Conservation (phyloP, 2,113 vertebrate genomes). For the Psettodes erumei region DNA sequence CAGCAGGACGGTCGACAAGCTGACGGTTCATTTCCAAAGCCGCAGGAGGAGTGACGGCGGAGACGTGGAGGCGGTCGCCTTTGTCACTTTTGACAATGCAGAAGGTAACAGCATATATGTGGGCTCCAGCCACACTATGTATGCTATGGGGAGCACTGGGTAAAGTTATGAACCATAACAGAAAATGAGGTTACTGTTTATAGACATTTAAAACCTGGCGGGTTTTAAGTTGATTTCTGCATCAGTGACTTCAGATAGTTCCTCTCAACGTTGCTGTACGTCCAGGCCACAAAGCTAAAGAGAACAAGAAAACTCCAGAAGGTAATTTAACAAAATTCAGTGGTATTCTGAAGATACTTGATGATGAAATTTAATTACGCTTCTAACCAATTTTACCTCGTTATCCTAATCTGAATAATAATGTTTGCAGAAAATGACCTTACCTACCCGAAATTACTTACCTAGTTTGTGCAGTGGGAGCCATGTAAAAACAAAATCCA, state of each 20-base stretch:
- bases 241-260: neutral
- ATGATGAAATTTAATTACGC: too few relatives aligned
- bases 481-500: neutral
- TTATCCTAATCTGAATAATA: neutral
- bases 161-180: too few relatives aligned
- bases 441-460: too few relatives aligned
- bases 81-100: neutral
- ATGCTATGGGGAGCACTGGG: neutral
- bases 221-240: neutral
- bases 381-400: too few relatives aligned
- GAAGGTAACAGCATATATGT: constrained; percentile 56
- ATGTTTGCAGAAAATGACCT: neutral
- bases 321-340: too few relatives aligned
- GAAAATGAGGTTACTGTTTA: too few relatives aligned
- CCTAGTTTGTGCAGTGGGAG: neutral
- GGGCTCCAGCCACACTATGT: neutral
- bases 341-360: too few relatives aligned
- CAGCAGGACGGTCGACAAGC: constrained; percentile 63
- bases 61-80: constrained; percentile 69
- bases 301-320: too few relatives aligned
- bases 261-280: neutral
- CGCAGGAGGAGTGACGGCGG: constrained; percentile 61
- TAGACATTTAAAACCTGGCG: neutral
- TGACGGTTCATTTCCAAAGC: constrained; percentile 70
- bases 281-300: neutral